phyloP scores from a whole-genome alignment of 1,140 invertebrate genomes.

The Ostrea denselamellosa region DNA sequence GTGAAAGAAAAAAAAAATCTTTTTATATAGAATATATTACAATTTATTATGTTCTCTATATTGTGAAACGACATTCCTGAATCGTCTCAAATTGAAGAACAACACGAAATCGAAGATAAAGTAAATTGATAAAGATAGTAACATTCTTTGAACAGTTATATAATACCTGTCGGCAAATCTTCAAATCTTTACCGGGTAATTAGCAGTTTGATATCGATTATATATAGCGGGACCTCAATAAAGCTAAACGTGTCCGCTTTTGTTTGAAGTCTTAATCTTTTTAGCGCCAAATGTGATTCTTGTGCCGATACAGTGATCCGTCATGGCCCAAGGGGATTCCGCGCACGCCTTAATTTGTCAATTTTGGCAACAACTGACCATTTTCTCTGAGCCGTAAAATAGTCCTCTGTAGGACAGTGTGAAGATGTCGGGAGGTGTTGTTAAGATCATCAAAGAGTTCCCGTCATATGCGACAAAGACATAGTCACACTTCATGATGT shows the following conservation, averaged over 20 bases:
- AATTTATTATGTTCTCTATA: too few species aligned
- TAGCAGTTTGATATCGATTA: slow-evolving; percentile 30
- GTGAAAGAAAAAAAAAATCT: too few species aligned
- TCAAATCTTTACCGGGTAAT: neutral
- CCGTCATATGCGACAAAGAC: neutral
- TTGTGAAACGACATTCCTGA: neutral
- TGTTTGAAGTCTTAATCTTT: slow-evolving; percentile 38
- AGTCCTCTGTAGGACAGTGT: neutral
- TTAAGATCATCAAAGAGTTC: neutral
- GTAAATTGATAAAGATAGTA: neutral
- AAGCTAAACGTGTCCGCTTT: neutral
- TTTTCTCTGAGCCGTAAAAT: slow-evolving; percentile 30
- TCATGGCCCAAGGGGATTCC: neutral
- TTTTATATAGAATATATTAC: too few species aligned
- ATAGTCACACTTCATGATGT: slow-evolving; percentile 27
- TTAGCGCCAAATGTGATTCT: neutral
- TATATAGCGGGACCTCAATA: neutral
- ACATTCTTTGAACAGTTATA: neutral
- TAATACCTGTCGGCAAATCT: slow-evolving; percentile 13
- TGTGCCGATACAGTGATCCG: slow-evolving; percentile 2
- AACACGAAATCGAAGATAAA: neutral
- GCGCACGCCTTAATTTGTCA: slow-evolving; percentile 5
- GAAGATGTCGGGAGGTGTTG: slow-evolving; percentile 12
- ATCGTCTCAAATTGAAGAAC: neutral
- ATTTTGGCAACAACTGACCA: slow-evolving; percentile 32